These are phyloP conservation scores for Sarcophaga subvicina DNA, from an alignment of 2,888 invertebrate genomes.

Conservation along the genomic window DNA sequence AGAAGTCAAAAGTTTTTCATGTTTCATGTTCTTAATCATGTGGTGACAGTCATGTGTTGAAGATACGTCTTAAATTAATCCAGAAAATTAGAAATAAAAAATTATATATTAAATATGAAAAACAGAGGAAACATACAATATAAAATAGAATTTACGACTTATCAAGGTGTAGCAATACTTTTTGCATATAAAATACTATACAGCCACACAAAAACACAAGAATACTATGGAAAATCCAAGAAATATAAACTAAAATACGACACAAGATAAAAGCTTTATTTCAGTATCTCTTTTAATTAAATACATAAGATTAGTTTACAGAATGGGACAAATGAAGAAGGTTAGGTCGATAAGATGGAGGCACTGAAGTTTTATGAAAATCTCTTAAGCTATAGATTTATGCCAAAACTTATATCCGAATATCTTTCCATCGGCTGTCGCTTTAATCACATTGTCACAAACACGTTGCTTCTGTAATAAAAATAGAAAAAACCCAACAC, in stretches of 20 bases:
- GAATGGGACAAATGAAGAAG: conserved; percentile 1
- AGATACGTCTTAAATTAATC: conserved; percentile 45
- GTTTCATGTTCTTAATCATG: too few relatives aligned
- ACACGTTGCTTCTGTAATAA: conserved; percentile 17
- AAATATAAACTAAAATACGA: conserved; percentile 30
- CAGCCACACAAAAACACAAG: background rate
- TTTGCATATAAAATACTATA: conserved; percentile 28
- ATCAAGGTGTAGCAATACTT: conserved; percentile 50
- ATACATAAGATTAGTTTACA: conserved; percentile 38
- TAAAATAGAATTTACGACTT: conserved; percentile 43
- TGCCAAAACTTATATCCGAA: conserved; percentile 23
- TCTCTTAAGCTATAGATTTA: conserved; percentile 54
- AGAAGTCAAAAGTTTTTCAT: too few relatives aligned
- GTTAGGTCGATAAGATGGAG: background rate
- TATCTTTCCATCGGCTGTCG: background rate
- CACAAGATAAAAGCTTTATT: conserved; percentile 22
- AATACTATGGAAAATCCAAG: conserved; percentile 6
- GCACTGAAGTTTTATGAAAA: conserved; percentile 38
- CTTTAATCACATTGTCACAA: conserved; percentile 22
- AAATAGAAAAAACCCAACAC: background rate
- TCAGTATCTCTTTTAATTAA: conserved; percentile 56
- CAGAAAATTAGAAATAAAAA: conserved; percentile 6
- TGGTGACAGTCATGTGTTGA: background rate
- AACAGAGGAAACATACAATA: background rate
- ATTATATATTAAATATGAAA: too few relatives aligned